A percentile compares a stretch with the other conserved stretches of the same genome.
phyloP scores from a whole-genome alignment of 2,113 vertebrate species.

The Ptilonorhynchus violaceus region DNA sequence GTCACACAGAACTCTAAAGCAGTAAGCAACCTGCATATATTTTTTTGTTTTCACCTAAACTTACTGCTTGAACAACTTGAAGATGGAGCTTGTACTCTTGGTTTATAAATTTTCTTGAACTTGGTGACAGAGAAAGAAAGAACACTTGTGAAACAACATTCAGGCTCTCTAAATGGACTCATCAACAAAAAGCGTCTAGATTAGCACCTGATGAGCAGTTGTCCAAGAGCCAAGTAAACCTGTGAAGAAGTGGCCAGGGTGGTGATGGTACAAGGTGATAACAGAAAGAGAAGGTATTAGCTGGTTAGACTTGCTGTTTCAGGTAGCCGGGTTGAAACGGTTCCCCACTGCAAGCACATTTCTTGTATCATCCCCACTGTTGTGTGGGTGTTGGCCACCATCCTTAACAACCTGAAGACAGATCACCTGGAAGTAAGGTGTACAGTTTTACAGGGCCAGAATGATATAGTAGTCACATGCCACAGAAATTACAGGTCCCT shows the following conservation, averaged over 20 bases:
- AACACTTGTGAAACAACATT: neutral
- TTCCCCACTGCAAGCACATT: neutral
- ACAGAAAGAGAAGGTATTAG: neutral
- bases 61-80: neutral
- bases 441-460: neutral
- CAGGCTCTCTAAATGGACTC: neutral
- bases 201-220: neutral
- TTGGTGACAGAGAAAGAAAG: neutral
- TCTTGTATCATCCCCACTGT: neutral
- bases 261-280: neutral
- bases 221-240: neutral
- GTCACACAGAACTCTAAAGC: neutral
- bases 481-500: neutral
- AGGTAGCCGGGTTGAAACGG: neutral
- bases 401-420: neutral
- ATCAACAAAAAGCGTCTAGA: neutral
- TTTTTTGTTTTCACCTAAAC: neutral
- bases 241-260: neutral
- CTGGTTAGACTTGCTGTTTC: neutral
- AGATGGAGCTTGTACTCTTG: neutral
- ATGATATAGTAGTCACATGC: neutral
- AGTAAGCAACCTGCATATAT: neutral
- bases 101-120: neutral
- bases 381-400: neutral
- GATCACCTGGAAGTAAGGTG: neutral